Evolutionary conservation across 2,113 vertebrate genomes (phyloP), one percentile per base, ranked within the genome.

Genomic region (Saguinus imperator): DNA sequence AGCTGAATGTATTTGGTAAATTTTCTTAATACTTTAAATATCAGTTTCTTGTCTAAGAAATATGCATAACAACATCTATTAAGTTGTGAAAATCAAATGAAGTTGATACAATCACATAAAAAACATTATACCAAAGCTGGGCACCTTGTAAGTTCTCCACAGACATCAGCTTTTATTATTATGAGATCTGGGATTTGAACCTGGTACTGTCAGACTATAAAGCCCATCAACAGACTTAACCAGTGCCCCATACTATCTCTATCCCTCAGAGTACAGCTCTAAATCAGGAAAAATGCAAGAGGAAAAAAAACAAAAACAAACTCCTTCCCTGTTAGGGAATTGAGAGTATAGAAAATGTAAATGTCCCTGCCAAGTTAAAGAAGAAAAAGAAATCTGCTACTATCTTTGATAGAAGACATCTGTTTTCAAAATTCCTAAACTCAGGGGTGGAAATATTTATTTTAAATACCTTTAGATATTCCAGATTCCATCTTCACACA

Each of bases 371-470:
- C 96, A 97, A 96, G 43, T 64, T 95, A 64, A 86, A 90, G 55
- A 82, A 86, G 14, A 66, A 94, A 86, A 83, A 72, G n/a, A 95
- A 64, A 83, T 52, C 20, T 85, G 79, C 57, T 93, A 57, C 76
- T 96, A 89, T 93, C 77, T 95, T 94, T 97, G 95, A 97, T 93
- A 88, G 87, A 97, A 96, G 81, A 95, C 94, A 96, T 96, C 93
- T 94, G 95, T 89, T 96, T 95, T 89, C 84, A 91, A 96, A 97
- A 82, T 76, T 90, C 52, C 52, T 96, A 73, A 93, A 94, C 84
- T 88, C 27, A 8, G 85, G 75, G 13, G 75, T 66, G 37, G 55
- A 85, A 82, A 82, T 94, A 88, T 93, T 95, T 97, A 95, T 94
- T 96, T 95, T 94, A 95, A 96, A 95, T 86, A 94, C 81, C 76